Conservation (phyloP, 2,888 invertebrate species). For the Thyatira batis region DNA sequence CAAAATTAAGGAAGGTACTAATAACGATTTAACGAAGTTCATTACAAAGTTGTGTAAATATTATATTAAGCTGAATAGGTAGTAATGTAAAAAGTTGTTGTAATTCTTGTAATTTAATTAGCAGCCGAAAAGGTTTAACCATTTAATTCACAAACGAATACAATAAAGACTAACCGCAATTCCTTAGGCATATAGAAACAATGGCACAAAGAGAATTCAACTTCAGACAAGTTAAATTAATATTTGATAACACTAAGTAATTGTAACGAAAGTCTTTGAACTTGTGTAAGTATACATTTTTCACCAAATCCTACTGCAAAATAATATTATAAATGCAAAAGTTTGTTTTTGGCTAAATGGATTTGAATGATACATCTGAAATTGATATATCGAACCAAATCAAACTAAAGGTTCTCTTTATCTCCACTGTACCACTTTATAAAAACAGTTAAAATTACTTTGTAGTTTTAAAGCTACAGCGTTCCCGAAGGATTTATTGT, state of each 20-base stretch:
- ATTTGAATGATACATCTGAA: too few species aligned
- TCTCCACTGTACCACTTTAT: too few species aligned
- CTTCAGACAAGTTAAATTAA: not conserved
- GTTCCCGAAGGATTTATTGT: too few species aligned
- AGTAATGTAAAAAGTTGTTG: not conserved
- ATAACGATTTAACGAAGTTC: too few species aligned
- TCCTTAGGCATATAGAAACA: slow-evolving; percentile 5
- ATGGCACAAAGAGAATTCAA: not conserved
- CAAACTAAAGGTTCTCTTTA: too few species aligned
- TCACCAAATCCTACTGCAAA: not conserved
- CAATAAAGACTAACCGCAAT: not conserved
- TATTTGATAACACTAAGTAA: not conserved
- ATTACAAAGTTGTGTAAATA: too few species aligned
- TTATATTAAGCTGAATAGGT: not conserved
- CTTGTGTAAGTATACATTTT: not conserved
- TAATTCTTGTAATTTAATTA: not conserved
- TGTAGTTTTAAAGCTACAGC: too few species aligned
- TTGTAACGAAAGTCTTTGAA: not conserved
- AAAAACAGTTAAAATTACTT: too few species aligned
- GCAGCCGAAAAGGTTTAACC: not conserved
- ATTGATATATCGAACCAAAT: too few species aligned
- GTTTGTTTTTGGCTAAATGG: not conserved
- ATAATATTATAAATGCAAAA: not conserved
- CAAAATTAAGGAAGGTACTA: too few species aligned
- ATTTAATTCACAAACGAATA: not conserved